Base-by-base conservation (phyloP, 2,113 vertebrate species). In the Lynx canadensis region DNA sequence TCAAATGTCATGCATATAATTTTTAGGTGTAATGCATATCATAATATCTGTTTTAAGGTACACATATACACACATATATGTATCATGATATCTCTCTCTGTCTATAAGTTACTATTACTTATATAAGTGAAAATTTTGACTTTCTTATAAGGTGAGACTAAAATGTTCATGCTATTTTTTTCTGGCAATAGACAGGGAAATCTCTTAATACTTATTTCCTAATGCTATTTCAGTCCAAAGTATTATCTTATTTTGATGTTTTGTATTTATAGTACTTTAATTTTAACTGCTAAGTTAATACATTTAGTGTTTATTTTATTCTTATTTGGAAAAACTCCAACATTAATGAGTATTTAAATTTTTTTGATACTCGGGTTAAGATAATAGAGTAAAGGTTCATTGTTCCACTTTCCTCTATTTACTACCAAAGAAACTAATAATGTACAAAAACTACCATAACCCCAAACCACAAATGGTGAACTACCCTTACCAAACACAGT, bases 1-100 rank as follows among this genome's bases (percentile, higher is more conserved):
- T 97, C 33, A 95, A 95, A 79, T 91, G 63, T 5, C 80, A 89
- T 66, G n/a, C 68, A 66, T 63, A 18, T 57, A 81, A 76, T n/a
- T 92, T 68, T 69, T 74, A 79, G 4, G 12, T 69, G 2, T 23
- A 94, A 84, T 63, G 5, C 7, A 76, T 7, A 88, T 69, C 14
- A 21, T n/a, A 57, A 36, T 31, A 89, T 38, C 57, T 36, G 68
- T 71, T 84, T 66, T 81, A 74, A 1, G 36, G 19, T 50, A 27
- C 55, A 45, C 3, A 68, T 55, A 29, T 7, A 73, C 38, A 18
- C 31, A 60, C 7, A n/a, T 19, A 57, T 27, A 74, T 29, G n/a
- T 82, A 76, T 71, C 23, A 55, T 83, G 4, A 29, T 82, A 41
- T 19, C 8, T 71, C 23, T 87, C 29, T 79, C 50, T 80, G 11